Base-by-base conservation (phyloP, 2,888 invertebrate genomes). In the Leucoma salicis region DNA sequence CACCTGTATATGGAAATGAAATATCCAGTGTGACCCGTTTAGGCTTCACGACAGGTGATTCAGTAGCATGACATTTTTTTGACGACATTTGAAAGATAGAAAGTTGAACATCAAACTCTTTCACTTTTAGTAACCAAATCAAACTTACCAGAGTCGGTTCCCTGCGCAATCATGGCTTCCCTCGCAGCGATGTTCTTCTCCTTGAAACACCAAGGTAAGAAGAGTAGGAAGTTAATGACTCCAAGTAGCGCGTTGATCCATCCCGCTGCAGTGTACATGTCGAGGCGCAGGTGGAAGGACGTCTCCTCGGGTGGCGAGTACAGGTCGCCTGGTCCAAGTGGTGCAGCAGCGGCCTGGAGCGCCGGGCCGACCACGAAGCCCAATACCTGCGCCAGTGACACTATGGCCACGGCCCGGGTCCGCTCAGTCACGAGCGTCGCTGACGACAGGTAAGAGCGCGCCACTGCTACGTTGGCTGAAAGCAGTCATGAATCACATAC, bases 331-430 rank as follows among this genome's bases (percentile, higher is more conserved):
- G 92, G 91, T 1, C 96, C 96, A 24, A 96, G 82, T 2, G 95
- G 95, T 10, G 96, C 95, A 0, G 95, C 95, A 1, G 92, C 92
- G 1, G 96, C 94, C 85, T 97, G 96, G 43, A 96, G 82, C 29
- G 93, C 95, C 4, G 97, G 96, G 0, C 97, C 97, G 53, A 96
- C 92, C 42, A 96, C 94, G 79, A 96, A 97, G 33, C 97, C 97
- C 47, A 97, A 83, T 25, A 96, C 95, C 88, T 96, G 96, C 27
- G 95, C 95, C 51, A 96, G 85, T 0, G 96, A 95, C 35, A 95
- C 93, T 91, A 94, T 94, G 0, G 96, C 95, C 34, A 97, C 95
- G 1, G 95, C 95, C 49, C 93, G 92, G 1, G 96, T 97, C 44
- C 96, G 91, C 83, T 97, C 97, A 33, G 90, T 83, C 25, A 94